Percentiles rank a stretch among this genome's conserved stretches.
phyloP scores from a whole-genome alignment of 2,113 vertebrate species.

The Pyxicephalus adspersus region DNA sequence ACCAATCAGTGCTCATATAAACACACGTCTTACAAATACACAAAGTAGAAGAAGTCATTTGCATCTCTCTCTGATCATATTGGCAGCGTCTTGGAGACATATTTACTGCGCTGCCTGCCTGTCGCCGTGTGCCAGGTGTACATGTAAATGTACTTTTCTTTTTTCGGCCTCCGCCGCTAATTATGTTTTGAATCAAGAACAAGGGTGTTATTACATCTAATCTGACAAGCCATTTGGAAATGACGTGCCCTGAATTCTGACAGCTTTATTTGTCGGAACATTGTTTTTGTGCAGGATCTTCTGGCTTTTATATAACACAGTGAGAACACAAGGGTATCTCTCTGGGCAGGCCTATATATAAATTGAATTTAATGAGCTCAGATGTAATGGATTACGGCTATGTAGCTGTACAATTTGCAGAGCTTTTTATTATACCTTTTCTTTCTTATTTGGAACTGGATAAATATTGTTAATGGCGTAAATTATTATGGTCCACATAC shows the following conservation, averaged over 20 bases:
- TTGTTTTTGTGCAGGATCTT: constrained; percentile 47
- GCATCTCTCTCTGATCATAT: constrained; percentile 37
- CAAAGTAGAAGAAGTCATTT: constrained; percentile 14
- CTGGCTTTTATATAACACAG: background rate
- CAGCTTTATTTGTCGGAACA: constrained; percentile 23
- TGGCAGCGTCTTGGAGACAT: constrained; percentile 39
- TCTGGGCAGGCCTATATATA: background rate
- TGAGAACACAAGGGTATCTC: background rate
- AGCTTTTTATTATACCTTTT: too few relatives aligned
- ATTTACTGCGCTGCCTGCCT: constrained; percentile 45
- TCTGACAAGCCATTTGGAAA: constrained; percentile 36
- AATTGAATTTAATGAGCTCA: background rate
- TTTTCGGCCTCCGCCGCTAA: constrained; percentile 54
- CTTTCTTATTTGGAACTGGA: too few relatives aligned
- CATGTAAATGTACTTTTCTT: constrained; percentile 27
- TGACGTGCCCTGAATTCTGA: constrained; percentile 39
- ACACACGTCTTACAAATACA: constrained; percentile 28
- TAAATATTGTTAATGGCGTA: too few relatives aligned
- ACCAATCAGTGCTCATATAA: constrained; percentile 53
- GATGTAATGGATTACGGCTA: too few relatives aligned
- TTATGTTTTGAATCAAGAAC: constrained; percentile 57
- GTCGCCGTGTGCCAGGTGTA: constrained; percentile 49
- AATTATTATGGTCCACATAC: too few relatives aligned
- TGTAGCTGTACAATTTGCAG: too few relatives aligned
- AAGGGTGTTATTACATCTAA: constrained; percentile 49